These are phyloP conservation scores for Atherinomorus stipes DNA, from an alignment of 2,113 vertebrate species.

Conservation along the genomic window DNA sequence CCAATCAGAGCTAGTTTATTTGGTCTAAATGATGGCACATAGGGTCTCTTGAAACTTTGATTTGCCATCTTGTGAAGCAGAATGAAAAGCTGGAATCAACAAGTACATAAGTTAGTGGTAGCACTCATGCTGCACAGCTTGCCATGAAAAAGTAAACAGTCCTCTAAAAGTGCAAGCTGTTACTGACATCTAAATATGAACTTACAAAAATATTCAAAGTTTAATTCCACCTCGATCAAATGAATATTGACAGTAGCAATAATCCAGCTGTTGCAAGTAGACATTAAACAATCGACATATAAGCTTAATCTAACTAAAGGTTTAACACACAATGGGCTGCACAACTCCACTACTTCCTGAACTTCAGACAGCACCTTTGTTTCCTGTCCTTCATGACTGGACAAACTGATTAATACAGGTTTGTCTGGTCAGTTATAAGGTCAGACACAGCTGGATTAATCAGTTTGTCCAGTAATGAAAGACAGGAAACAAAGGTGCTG, in stretches of 20 bases:
- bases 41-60: constrained; percentile 10
- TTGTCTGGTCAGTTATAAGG: too few species aligned
- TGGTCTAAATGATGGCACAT: constrained; percentile 9
- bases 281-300: background rate
- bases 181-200: background rate
- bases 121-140: constrained; percentile 30
- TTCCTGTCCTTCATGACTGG: too few species aligned
- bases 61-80: constrained; percentile 12
- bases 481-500: too few species aligned
- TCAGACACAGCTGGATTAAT: too few species aligned
- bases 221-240: background rate
- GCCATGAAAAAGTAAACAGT: constrained; percentile 26
- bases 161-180: constrained; percentile 1
- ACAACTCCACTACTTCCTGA: too few species aligned
- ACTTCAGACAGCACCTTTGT: too few species aligned
- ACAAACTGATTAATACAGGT: too few species aligned
- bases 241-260: background rate
- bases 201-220: constrained; percentile 1
- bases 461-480: too few species aligned
- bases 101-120: constrained; percentile 7
- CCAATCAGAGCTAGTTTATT: background rate
- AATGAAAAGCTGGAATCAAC: constrained; percentile 16
- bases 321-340: too few species aligned
- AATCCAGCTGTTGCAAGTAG: background rate
- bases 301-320: background rate